These are phyloP conservation scores for Rhyacophila brunnea DNA, from an alignment of 1,140 invertebrate species.

Conservation along the genomic window DNA sequence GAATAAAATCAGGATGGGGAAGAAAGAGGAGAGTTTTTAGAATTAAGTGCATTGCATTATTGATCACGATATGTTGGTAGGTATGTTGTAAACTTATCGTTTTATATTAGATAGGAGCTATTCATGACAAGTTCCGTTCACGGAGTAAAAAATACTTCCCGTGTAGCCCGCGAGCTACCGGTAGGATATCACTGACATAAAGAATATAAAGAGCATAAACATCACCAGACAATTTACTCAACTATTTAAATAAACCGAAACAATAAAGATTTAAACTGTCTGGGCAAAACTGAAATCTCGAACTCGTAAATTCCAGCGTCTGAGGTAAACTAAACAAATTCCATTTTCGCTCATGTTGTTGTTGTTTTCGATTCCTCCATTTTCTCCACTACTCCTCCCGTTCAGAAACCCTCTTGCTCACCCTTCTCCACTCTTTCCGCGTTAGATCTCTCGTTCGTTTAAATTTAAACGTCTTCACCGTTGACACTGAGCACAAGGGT, in stretches of 20 bases:
- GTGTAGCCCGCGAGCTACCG: too few relatives aligned
- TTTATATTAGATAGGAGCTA: too few relatives aligned
- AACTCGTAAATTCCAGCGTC: conserved; percentile 10
- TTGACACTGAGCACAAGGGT: conserved; percentile 14
- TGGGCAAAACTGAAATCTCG: not conserved
- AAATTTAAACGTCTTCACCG: conserved; percentile 21
- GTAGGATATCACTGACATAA: too few relatives aligned
- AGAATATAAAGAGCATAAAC: too few relatives aligned
- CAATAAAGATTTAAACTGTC: not conserved
- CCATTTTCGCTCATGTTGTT: conserved; percentile 12
- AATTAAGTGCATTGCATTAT: too few relatives aligned
- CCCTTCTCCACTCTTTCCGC: too few relatives aligned
- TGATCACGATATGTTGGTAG: too few relatives aligned
- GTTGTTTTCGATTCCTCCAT: not conserved
- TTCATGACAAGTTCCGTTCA: too few relatives aligned
- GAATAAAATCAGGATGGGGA: too few relatives aligned
- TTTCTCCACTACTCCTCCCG: not conserved
- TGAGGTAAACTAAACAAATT: conserved; percentile 9
- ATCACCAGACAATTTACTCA: not conserved
- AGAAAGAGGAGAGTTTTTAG: too few relatives aligned
- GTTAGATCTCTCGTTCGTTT: conserved; percentile 3
- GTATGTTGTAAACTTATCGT: too few relatives aligned
- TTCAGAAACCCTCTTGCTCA: not conserved
- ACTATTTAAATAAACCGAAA: not conserved
- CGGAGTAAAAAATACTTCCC: too few relatives aligned